Base-by-base conservation (phyloP, 2,888 invertebrate genomes). In the Orthosia incerta region DNA sequence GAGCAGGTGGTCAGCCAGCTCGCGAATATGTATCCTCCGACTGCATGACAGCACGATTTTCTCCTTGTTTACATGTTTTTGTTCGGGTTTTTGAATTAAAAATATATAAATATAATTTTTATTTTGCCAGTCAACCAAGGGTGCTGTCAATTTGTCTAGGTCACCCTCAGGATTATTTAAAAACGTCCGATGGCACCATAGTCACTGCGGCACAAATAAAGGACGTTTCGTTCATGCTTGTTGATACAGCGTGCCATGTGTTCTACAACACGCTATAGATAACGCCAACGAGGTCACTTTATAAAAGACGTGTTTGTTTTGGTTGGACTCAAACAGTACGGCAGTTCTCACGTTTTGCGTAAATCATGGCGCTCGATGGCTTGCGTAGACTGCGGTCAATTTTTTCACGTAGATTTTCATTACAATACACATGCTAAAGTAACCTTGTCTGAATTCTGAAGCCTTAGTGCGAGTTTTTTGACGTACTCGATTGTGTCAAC, bases 251-350 rank as follows among this genome's bases (percentile, higher is more conserved):
- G 67, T 53, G 74, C 85, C 88, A 89, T 87, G 84, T 89, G 88
- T 85, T 88, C 82, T 70, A 77, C 80, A 83, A 77, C 83, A 83
- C 80, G 76, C 79, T 82, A 79, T 79, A 85, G 81, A 88, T 80
- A 71, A 80, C 73, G 69, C 57, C 71, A 88, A 89, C 89, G 88
- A 91, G 92, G 92, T 90, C 90, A 90, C 88, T 88, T 87, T 89
- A 91, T 87, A 88, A 87, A 83, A 87, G 75, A 82, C 71, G 80
- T 87, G 89, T 89, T 90, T 89, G 87, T 91, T 91, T 87, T 88
- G 85, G 77, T 89, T 84, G 20, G 65, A 83, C 78, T 79, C 85
- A 51, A 80, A 83, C 85, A 77, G 67, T 80, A 82, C 79, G 72
- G 74, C 76, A 79, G 84, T 91, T 91, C 91, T 88, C 91, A 91